Conservation (phyloP, 1,140 invertebrate genomes). For the Rhizoglyphus robini region DNA sequence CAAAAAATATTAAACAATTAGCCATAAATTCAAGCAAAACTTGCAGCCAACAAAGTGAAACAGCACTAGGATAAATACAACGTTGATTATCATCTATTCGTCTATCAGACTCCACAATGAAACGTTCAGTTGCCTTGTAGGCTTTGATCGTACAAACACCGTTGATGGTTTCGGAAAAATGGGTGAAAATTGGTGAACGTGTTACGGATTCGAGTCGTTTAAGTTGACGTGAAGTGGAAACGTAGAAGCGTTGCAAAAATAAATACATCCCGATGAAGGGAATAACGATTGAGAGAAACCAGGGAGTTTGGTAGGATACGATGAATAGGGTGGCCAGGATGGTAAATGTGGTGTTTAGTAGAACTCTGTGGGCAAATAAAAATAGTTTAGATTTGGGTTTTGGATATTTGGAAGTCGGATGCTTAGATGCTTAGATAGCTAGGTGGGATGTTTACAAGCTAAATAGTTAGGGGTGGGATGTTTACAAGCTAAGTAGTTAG, state of each 20-base stretch:
- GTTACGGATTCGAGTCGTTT: conserved; percentile 40
- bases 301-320: conserved; percentile 47
- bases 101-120: neutral
- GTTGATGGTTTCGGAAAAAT: too few species aligned
- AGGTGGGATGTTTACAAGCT: conserved; percentile 31
- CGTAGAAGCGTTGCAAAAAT: conserved; percentile 36
- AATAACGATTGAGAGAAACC: conserved; percentile 66
- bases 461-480: too few species aligned
- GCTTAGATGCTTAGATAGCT: too few species aligned
- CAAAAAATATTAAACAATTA: too few species aligned
- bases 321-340: conserved; percentile 70
- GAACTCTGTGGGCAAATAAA: conserved; percentile 38
- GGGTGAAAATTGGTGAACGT: too few species aligned
- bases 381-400: conserved; percentile 37
- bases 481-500: too few species aligned
- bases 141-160: too few species aligned
- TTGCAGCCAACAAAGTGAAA: conserved; percentile 27
- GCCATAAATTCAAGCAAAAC: too few species aligned
- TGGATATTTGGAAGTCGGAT: conserved; percentile 44
- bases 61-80: conserved; percentile 33
- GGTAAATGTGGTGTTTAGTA: conserved; percentile 39
- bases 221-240: conserved; percentile 39
- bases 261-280: conserved; percentile 76
- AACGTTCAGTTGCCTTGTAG: too few species aligned
- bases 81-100: conserved; percentile 27